Evolutionary conservation across 37 sponge, comb jelly and placozoan species (phyloP).

Genomic region (Ephydatia muelleri): DNA sequence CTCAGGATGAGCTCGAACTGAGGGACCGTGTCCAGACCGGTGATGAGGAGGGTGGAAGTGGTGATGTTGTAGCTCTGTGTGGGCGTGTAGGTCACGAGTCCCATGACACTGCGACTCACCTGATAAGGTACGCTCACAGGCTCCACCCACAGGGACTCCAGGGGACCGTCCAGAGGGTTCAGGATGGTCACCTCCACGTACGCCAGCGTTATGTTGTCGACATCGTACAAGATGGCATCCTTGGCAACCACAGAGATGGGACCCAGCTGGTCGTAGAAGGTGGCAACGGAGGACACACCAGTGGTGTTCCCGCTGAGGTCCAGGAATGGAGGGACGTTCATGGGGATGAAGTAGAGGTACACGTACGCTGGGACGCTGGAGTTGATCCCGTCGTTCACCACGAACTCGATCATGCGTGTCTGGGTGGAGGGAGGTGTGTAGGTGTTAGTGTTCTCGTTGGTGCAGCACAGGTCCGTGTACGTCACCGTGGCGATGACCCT

Average conservation of each 20-base stretch:
- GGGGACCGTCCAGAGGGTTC: slow-evolving; percentile 56
- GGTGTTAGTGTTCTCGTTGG: slow-evolving; percentile 59
- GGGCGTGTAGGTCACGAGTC: slow-evolving; percentile 40
- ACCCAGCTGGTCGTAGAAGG: slow-evolving; percentile 75
- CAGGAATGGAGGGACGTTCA: slow-evolving; percentile 80
- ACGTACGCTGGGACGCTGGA: slow-evolving; percentile 67
- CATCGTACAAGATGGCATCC: slow-evolving; percentile 52
- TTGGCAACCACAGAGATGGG: slow-evolving; percentile 55
- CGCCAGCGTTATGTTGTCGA: slow-evolving; percentile 77
- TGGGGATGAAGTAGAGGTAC: slow-evolving; percentile 58
- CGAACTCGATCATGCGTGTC: slow-evolving; percentile 56
- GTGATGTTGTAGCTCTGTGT: slow-evolving; percentile 62
- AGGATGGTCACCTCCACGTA: slow-evolving; percentile 60
- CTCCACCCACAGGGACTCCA: slow-evolving; percentile 62
- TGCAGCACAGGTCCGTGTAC: slow-evolving; percentile 56
- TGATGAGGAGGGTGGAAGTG: slow-evolving; percentile 65
- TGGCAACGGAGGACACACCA: slow-evolving; percentile 51
- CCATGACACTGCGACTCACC: slow-evolving; percentile 5
- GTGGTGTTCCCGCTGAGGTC: slow-evolving; percentile 71
- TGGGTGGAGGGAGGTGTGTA: slow-evolving; percentile 33
- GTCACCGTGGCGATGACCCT: slow-evolving; percentile 62
- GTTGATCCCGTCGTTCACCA: slow-evolving; percentile 74
- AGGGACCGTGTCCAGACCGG: slow-evolving; percentile 71
- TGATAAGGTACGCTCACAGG: slow-evolving; percentile 37
- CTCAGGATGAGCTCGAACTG: slow-evolving; percentile 77